Evolutionary conservation across 2,797 vertebrate species (phyloP).

Genomic region (Hoplostethus atlanticus): DNA sequence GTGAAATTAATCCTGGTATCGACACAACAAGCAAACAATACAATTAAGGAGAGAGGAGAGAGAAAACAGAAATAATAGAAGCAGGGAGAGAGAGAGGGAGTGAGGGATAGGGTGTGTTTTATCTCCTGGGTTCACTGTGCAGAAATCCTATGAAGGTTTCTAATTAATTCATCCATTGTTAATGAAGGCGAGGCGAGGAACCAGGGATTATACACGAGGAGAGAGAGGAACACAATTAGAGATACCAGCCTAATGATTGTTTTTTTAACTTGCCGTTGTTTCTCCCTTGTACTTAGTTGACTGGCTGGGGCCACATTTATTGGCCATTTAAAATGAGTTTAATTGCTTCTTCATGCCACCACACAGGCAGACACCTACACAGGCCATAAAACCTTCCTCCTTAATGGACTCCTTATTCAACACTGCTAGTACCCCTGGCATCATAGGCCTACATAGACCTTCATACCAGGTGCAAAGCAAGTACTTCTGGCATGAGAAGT

Average conservation of each 20-base stretch:
- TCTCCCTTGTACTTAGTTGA: slow-evolving; percentile 73
- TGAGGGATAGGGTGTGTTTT: slow-evolving; percentile 84
- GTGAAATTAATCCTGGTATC: slow-evolving; percentile 89
- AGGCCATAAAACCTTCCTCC: slow-evolving; percentile 26
- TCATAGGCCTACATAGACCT: background rate
- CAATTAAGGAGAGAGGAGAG: slow-evolving; percentile 81
- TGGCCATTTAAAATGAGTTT: slow-evolving; percentile 70
- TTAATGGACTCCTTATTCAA: slow-evolving; percentile 1
- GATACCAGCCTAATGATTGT: slow-evolving; percentile 87
- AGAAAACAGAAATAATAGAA: slow-evolving; percentile 44
- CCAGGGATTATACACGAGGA: slow-evolving; percentile 85
- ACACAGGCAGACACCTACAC: background rate
- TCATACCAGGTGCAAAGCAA: no score
- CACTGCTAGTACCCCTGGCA: background rate
- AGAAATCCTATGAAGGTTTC: slow-evolving; percentile 88
- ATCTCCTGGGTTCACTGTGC: slow-evolving; percentile 85
- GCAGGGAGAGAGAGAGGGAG: slow-evolving; percentile 60
- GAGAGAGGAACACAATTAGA: slow-evolving; percentile 88
- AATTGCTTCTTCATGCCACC: slow-evolving; percentile 26
- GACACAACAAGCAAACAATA: slow-evolving; percentile 87
- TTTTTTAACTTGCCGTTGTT: slow-evolving; percentile 80
- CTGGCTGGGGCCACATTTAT: slow-evolving; percentile 72
- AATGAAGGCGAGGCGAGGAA: slow-evolving; percentile 85
- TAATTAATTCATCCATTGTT: slow-evolving; percentile 94
- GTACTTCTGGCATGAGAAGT: background rate